Evolutionary conservation across 2,113 vertebrate species (phyloP).

Genomic region (Scytalopus superciliaris): DNA sequence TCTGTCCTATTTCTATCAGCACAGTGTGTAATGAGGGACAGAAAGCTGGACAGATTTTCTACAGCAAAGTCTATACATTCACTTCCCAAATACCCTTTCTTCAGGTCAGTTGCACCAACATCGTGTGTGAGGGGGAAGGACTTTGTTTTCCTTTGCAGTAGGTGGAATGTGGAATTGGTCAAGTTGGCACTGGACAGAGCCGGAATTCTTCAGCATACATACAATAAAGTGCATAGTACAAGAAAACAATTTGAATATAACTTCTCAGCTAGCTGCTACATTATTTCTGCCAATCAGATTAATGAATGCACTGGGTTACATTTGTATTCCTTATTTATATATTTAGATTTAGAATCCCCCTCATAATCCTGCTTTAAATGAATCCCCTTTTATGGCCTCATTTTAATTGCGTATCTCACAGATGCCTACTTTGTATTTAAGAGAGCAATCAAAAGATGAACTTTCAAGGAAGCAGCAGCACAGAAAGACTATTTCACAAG

Average conservation of each 20-base stretch:
- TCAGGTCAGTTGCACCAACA: neutral
- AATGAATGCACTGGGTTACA: constrained; percentile 24
- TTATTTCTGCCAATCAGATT: constrained; percentile 25
- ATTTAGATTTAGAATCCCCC: constrained; percentile 14
- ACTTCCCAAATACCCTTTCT: neutral
- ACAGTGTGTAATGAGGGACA: neutral
- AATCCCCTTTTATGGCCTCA: constrained; percentile 26
- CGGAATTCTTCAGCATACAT: neutral
- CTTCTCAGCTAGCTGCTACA: neutral
- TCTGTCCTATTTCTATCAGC: neutral
- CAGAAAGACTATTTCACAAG: neutral
- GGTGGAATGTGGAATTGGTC: neutral
- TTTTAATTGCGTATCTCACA: constrained; percentile 40
- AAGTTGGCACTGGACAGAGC: neutral
- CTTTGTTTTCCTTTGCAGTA: neutral
- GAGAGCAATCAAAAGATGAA: neutral
- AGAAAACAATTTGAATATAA: neutral
- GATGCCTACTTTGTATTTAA: constrained; percentile 15
- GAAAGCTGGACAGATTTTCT: neutral
- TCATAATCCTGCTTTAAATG: constrained; percentile 40
- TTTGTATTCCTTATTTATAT: constrained; percentile 27
- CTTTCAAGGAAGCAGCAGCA: neutral
- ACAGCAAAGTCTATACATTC: neutral
- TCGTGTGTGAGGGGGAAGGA: neutral
- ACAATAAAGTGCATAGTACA: neutral